Base-by-base conservation (phyloP, 1,140 invertebrate genomes). In the Trichoplusia ni region DNA sequence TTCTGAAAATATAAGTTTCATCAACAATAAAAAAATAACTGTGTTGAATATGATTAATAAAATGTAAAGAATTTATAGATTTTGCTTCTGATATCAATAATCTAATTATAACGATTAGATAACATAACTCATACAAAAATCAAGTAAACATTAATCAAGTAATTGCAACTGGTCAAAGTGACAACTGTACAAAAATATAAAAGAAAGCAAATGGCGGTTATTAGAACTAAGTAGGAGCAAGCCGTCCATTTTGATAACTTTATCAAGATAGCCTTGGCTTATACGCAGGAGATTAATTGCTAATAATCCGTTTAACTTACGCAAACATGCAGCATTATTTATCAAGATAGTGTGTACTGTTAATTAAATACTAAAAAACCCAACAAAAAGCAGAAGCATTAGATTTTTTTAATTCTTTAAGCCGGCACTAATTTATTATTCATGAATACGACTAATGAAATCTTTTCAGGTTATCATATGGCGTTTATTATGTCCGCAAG, bases 231-330 rank as follows among this genome's bases (percentile, higher is more conserved):
- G 14, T 23, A 7, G 4, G 25, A 25, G 1, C n/a, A 38, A 16
- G 21, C 14, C 8, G 7, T 18, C 18, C 46, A 53, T 42, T 53
- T 51, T 35, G 4, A 16, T 46, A 25, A 29, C 47, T 54, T 5
- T 40, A 59, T 61, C 58, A 42, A 23, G 46, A 47, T 67, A 46
- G 13, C 49, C 58, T 61, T 63, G 42, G 11, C 23, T 25, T 53
- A 47, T 54, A 21, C 25, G 46, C 38, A 46, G 18, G n/a, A 61
- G 67, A 69, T 69, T 65, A 69, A 53, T 61, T 27, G 40, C 25
- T 61, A 47, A 56, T 69, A 69, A 69, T 69, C 63, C 62, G 58
- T 38, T 65, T 69, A 69, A 14, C 11, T 58, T 14, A 8, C 33
- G 29, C 51, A 40, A 40, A 63, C 64, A 66, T 63, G 59, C 59